phyloP scores from a whole-genome alignment of 2,797 vertebrate species.

The Sebastes trivittatus region DNA sequence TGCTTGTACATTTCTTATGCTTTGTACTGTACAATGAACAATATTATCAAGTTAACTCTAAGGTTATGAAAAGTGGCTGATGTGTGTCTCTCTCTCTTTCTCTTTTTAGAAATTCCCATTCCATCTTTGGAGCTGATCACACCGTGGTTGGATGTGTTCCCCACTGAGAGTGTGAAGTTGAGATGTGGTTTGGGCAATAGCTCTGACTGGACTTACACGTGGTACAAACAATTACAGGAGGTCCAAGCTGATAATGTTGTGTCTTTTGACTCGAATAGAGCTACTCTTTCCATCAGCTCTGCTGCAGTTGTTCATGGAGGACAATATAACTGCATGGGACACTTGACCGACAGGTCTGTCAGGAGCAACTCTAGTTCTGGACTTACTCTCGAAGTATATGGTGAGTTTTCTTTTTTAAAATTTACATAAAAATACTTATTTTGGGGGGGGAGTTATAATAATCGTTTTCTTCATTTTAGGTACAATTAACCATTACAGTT shows the following conservation, averaged over 20 bases:
- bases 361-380: background rate
- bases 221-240: constrained; percentile 11
- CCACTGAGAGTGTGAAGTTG: constrained; percentile 54
- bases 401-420: constrained; percentile 41
- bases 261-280: background rate
- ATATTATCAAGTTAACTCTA: background rate
- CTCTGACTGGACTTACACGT: constrained; percentile 63
- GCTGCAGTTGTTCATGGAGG: background rate
- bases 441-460: background rate
- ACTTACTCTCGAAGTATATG: constrained; percentile 17
- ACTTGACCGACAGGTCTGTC: constrained; percentile 35
- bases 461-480: background rate
- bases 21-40: background rate
- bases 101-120: constrained; percentile 57
- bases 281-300: constrained; percentile 32
- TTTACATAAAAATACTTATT: background rate
- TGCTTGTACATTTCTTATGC: background rate
- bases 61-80: background rate
- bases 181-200: constrained; percentile 33
- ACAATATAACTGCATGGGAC: constrained; percentile 48
- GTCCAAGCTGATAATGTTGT: background rate
- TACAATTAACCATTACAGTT: background rate
- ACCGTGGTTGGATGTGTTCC: constrained; percentile 69
- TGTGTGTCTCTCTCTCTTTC: background rate
- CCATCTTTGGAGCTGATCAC: constrained; percentile 18